A percentile compares a stretch with the other conserved stretches of the same genome.
Evolutionary conservation across 2,797 vertebrate genomes (phyloP).

Genomic region (Hemibagrus guttatus): DNA sequence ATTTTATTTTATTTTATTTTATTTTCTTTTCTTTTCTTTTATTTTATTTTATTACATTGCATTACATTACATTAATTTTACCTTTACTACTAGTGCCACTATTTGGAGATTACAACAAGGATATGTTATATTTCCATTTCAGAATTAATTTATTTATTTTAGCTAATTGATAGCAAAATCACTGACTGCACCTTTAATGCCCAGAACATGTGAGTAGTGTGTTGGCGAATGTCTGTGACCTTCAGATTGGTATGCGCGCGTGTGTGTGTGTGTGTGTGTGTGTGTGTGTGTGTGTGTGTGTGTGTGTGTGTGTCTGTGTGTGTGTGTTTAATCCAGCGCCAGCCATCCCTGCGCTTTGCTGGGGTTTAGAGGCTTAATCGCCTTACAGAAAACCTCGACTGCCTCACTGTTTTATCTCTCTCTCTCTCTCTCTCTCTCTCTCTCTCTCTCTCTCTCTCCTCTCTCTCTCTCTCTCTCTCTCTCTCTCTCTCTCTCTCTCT

Average conservation of each 20-base stretch:
- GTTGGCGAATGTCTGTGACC: constrained; percentile 44
- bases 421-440: background rate
- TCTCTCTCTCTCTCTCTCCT: background rate
- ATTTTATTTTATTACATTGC: too few relatives aligned
- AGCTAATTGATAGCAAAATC: background rate
- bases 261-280: background rate
- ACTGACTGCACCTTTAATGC: background rate
- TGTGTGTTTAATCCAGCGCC: constrained; percentile 58
- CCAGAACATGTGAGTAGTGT: background rate
- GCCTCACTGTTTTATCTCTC: background rate
- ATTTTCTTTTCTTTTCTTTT: too few relatives aligned
- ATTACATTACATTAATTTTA: too few relatives aligned
- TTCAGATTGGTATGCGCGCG: constrained; percentile 42
- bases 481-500: background rate
- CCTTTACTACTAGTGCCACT: background rate
- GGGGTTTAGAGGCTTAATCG: constrained; percentile 66
- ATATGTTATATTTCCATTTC: background rate
- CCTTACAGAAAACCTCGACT: constrained; percentile 54
- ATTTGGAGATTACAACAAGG: background rate
- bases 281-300: background rate
- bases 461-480: background rate
- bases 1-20: too few relatives aligned
- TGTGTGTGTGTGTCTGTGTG: too few relatives aligned
- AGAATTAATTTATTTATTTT: background rate
- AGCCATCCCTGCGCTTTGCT: constrained; percentile 52